Evolutionary conservation across 2,797 vertebrate genomes (phyloP).

Genomic region (Xyrichtys novacula): DNA sequence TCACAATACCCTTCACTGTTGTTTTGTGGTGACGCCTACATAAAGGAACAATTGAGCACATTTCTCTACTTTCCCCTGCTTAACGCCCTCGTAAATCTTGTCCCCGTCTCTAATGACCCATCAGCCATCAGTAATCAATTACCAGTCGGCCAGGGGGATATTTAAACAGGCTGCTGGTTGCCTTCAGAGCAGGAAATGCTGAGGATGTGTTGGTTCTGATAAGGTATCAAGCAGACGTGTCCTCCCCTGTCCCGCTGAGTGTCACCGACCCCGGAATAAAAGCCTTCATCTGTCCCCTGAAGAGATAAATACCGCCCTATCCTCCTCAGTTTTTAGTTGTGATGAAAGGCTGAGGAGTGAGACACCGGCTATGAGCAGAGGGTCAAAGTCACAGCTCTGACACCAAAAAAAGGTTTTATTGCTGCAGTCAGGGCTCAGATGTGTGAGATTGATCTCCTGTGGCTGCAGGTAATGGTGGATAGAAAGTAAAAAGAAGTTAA

Average conservation of each 20-base stretch:
- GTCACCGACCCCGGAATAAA: conserved; percentile 50
- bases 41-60: conserved; percentile 45
- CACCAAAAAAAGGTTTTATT: conserved; percentile 45
- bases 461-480: conserved; percentile 51
- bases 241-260: conserved; percentile 31
- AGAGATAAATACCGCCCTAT: conserved; percentile 55
- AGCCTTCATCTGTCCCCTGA: conserved; percentile 54
- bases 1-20: conserved; percentile 34
- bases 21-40: conserved; percentile 40
- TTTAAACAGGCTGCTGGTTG: conserved; percentile 33
- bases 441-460: conserved; percentile 52
- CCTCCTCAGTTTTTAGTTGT: conserved; percentile 34
- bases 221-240: conserved; percentile 40
- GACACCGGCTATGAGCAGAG: conserved; percentile 22
- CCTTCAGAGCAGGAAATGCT: conserved; percentile 42
- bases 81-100: conserved; percentile 63
- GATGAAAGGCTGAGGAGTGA: conserved; percentile 51
- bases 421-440: conserved; percentile 51
- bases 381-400: conserved; percentile 59
- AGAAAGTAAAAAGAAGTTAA: conserved; percentile 45
- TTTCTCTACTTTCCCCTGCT: conserved; percentile 50
- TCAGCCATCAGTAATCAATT: conserved; percentile 67
- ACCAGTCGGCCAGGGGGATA: conserved; percentile 38
- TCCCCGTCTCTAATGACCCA: conserved; percentile 50
- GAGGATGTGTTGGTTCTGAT: conserved; percentile 65